These are phyloP conservation scores for Pteronotus mesoamericanus DNA, from an alignment of 2,797 vertebrate genomes.

Conservation along the genomic window DNA sequence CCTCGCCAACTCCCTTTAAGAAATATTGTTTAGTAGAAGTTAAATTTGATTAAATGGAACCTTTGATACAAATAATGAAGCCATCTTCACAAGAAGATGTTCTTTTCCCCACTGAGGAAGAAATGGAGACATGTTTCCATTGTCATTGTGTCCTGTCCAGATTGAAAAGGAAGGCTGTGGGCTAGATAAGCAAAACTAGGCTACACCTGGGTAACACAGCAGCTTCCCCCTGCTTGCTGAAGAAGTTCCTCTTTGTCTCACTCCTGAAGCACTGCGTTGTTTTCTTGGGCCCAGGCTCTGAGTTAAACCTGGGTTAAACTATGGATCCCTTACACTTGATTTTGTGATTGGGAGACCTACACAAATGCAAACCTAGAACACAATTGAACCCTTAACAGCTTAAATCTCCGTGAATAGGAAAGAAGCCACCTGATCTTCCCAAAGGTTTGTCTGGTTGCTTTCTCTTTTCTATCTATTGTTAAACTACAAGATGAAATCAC, in stretches of 20 bases:
- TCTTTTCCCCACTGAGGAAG: conserved; percentile 47
- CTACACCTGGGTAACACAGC: conserved; percentile 67
- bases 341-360: conserved; percentile 50
- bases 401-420: conserved; percentile 25
- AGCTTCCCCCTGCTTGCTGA: conserved; percentile 54
- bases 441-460: conserved; percentile 26
- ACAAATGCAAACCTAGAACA: not conserved
- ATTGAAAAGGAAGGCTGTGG: conserved; percentile 53
- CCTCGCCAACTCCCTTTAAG: conserved; percentile 3
- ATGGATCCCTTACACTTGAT: conserved; percentile 58
- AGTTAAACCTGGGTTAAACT: conserved; percentile 53
- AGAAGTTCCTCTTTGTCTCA: conserved; percentile 75
- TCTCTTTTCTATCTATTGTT: conserved; percentile 62
- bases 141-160: not conserved
- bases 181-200: conserved; percentile 73
- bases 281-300: conserved; percentile 39
- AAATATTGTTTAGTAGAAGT: conserved; percentile 36
- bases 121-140: not conserved
- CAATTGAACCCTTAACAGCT: conserved; percentile 51
- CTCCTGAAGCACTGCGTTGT: conserved; percentile 45
- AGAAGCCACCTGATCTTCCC: conserved; percentile 61
- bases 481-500: conserved; percentile 58
- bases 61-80: not conserved
- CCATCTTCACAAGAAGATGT: conserved; percentile 8
- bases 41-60: not conserved